Evolutionary conservation across 2,888 invertebrate species (phyloP), one percentile per base, ranked within the genome.

Genomic region (Rotaria socialis): DNA sequence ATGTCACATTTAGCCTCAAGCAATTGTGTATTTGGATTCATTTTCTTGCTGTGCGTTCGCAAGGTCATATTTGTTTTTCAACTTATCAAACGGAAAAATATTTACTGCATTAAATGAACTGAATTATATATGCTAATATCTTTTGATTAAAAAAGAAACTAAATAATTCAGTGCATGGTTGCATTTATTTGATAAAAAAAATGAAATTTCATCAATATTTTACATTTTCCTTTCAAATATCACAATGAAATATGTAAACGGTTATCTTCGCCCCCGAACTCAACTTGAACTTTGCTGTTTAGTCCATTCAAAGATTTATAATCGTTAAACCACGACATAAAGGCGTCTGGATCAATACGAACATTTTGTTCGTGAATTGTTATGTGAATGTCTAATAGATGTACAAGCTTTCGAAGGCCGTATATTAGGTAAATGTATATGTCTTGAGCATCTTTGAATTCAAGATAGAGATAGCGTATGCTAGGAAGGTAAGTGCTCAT

Each of bases 201-300:
- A 19, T 4, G 14, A 67, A 7, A 24, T 6, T 22, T 24, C 1
- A 67, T 67, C 14, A 5, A 14, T 19, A 11, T 27, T 41, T 67
- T 16, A 35, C 19, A 27, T 67, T 35, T 67, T 16, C 3, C 11
- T 67, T 35, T 14, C 16, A 35, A 35, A 35, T 67, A 67, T 67
- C 67, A 67, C 67, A 67, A 67, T 27, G 67, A 67, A 67, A 67
- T 67, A 14, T 67, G 67, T 27, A 67, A 67, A 67, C 67, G 67
- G 35, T 67, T 67, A 67, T 41, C 8, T 35, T 27, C 35, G 19
- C 7, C 35, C 16, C 67, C 35, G n/a, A 67, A 67, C 35, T 67
- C 67, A 19, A 67, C 67, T 67, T 67, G 67, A 14, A 67, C 67
- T 67, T 41, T 67, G 7, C 19, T 67, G 19, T 14, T 14, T 41